A percentile compares a stretch with the other conserved stretches of the same genome.
phyloP scores from a whole-genome alignment of 2,888 invertebrate genomes.

The Drosophila suboccidentalis region DNA sequence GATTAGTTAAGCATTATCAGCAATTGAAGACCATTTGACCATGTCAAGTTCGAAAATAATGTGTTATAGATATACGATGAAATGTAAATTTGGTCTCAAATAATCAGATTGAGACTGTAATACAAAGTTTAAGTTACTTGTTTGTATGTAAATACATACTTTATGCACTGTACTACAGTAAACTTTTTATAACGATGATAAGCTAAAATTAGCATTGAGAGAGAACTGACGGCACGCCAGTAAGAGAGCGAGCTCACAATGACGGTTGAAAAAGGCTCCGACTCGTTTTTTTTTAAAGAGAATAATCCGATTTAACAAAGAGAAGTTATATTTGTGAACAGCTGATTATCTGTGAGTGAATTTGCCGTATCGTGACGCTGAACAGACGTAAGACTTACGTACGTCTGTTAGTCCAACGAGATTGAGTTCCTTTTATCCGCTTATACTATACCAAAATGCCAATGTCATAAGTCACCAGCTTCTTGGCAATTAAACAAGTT shows the following conservation, averaged over 20 bases:
- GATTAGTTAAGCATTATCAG: conserved; percentile 6
- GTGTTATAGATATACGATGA: background rate
- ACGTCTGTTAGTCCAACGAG: too few species aligned
- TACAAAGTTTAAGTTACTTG: background rate
- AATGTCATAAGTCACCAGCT: background rate
- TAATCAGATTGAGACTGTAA: background rate
- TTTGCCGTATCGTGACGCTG: conserved; percentile 43
- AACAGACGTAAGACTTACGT: background rate
- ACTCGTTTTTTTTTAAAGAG: conserved; percentile 30
- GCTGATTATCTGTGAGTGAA: conserved; percentile 34
- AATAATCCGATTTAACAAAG: conserved; percentile 17
- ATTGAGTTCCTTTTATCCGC: background rate
- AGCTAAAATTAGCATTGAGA: conserved; percentile 22
- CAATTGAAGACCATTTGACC: background rate
- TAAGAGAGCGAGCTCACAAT: conserved; percentile 18
- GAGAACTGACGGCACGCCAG: conserved; percentile 7
- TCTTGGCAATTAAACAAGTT: too few species aligned
- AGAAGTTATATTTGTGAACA: conserved; percentile 36
- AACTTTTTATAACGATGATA: conserved; percentile 52
- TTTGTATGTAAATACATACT: conserved; percentile 1
- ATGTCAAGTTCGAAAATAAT: background rate
- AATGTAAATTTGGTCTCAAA: background rate
- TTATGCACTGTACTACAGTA: conserved; percentile 27
- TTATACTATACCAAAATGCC: background rate
- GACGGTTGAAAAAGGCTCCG: conserved; percentile 13